Conservation (phyloP, 2,888 invertebrate species). For the Trissolcus brochymenae region DNA sequence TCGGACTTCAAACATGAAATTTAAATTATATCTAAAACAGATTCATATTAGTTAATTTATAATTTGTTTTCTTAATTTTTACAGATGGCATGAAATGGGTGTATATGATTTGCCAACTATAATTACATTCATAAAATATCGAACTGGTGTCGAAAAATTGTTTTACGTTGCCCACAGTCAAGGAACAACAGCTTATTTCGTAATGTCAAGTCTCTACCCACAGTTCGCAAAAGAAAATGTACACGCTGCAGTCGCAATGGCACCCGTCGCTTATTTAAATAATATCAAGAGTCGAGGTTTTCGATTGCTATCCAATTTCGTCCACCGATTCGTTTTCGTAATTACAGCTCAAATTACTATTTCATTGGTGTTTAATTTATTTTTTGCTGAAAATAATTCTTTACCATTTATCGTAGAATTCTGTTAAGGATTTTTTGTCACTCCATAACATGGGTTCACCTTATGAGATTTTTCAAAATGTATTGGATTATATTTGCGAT, state of each 20-base stretch:
- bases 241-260: constrained; percentile 69
- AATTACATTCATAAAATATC: constrained; percentile 78
- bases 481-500: not conserved
- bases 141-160: constrained; percentile 76
- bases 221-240: constrained; percentile 75
- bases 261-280: constrained; percentile 73
- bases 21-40: not conserved
- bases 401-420: not conserved
- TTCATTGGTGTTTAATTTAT: not conserved
- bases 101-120: constrained; percentile 80
- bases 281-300: constrained; percentile 26
- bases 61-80: constrained; percentile 6
- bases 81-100: constrained; percentile 80
- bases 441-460: not conserved
- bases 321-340: not conserved
- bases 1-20: not conserved
- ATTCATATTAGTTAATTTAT: not conserved
- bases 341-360: not conserved
- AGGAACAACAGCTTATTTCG: constrained; percentile 77
- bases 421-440: not conserved
- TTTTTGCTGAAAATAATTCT: not conserved
- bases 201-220: constrained; percentile 71
- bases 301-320: not conserved
- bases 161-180: constrained; percentile 81
- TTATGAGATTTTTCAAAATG: not conserved